Evolutionary conservation across 2,888 invertebrate species (phyloP).

Genomic region (Euplagia quadripunctaria): DNA sequence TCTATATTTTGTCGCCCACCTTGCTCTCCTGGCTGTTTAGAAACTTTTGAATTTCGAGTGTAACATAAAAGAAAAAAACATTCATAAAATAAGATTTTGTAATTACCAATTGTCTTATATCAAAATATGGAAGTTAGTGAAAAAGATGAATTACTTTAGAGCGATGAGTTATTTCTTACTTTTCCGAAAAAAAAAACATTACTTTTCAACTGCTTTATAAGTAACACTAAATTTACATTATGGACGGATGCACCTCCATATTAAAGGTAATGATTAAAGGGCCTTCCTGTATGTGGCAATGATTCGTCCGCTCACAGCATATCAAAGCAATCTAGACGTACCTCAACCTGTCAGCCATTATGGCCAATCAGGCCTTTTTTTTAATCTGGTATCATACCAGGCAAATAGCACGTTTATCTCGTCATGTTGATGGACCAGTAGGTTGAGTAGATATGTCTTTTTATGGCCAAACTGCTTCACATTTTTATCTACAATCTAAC

Average conservation of each 20-base stretch:
- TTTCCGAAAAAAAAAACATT: background rate
- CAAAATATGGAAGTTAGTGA: background rate
- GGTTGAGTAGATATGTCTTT: background rate
- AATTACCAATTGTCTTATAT: background rate
- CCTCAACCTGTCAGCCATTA: constrained; percentile 1
- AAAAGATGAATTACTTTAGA: too few species aligned
- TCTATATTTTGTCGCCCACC: too few species aligned
- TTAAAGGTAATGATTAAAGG: background rate
- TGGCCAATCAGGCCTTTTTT: constrained; percentile 7
- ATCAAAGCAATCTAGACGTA: constrained; percentile 7
- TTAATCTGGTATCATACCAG: background rate
- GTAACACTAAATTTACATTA: background rate
- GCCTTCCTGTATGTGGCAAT: constrained; percentile 5
- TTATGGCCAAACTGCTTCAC: background rate
- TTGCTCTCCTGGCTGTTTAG: background rate
- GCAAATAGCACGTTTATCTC: background rate
- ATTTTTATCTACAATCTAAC: constrained; percentile 6
- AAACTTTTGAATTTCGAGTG: background rate
- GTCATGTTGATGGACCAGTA: background rate
- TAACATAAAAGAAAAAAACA: too few species aligned
- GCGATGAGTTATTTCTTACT: background rate
- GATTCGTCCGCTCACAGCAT: background rate
- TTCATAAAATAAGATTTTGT: background rate
- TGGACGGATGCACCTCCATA: constrained; percentile 1
- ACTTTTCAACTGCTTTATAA: background rate